Conservation (phyloP, 2,888 invertebrate genomes). For the Kryphioiulus occultus region DNA sequence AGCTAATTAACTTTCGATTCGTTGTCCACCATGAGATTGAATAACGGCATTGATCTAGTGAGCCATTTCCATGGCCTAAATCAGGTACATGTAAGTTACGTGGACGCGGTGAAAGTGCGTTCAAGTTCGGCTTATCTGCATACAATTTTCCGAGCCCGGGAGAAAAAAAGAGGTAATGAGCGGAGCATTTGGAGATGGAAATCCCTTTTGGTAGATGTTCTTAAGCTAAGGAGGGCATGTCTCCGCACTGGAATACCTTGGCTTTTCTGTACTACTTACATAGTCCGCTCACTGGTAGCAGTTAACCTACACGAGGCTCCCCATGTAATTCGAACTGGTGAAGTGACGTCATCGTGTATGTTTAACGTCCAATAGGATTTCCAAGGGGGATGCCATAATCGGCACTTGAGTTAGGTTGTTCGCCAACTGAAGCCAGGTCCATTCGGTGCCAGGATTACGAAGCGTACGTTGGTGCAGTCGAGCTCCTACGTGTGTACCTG, state of each 20-base stretch:
- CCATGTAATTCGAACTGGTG: conserved; percentile 46
- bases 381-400: conserved; percentile 7
- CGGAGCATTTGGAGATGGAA: background rate
- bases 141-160: background rate
- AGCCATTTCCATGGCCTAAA: conserved; percentile 43
- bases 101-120: background rate
- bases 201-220: conserved; percentile 22
- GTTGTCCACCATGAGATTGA: background rate
- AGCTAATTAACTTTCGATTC: conserved; percentile 27
- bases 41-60: conserved; percentile 50
- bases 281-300: conserved; percentile 21
- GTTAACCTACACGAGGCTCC: conserved; percentile 33
- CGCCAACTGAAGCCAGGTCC: conserved; percentile 33
- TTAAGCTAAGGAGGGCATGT: conserved; percentile 4
- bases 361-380: conserved; percentile 44
- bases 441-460: conserved; percentile 50
- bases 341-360: conserved; percentile 48
- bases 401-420: conserved; percentile 42
- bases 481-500: conserved; percentile 41
- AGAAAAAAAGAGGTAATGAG: conserved; percentile 33
- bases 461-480: conserved; percentile 45
- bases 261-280: conserved; percentile 42
- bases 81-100: conserved; percentile 2
- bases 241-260: conserved; percentile 24
- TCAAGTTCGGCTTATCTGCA: conserved; percentile 31